These are phyloP conservation scores for Lepus townsendii DNA, from an alignment of 2,797 vertebrate genomes.

Conservation along the genomic window DNA sequence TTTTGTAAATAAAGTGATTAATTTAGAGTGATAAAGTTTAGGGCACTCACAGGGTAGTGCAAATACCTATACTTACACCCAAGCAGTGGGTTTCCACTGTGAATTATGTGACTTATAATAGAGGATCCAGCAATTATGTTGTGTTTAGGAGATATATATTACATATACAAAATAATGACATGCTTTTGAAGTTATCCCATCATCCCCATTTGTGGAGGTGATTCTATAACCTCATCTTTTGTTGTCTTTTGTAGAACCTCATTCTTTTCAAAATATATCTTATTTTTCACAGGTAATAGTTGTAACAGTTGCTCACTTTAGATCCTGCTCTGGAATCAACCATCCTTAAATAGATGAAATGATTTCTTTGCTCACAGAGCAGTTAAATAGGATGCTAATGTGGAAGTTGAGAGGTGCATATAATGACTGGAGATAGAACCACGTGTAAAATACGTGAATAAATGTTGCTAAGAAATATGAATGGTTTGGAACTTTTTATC, in stretches of 20 bases:
- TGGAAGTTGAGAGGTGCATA: neutral
- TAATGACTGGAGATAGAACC: neutral
- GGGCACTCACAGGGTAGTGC: neutral
- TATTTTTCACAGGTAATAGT: neutral
- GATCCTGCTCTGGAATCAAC: neutral
- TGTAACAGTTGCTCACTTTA: neutral
- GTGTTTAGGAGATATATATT: neutral
- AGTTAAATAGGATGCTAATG: neutral
- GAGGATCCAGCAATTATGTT: rapidly evolving
- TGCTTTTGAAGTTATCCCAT: neutral
- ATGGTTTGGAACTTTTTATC: neutral
- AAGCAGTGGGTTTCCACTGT: neutral
- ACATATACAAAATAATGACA: neutral
- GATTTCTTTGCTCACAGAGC: neutral
- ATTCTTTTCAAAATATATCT: neutral
- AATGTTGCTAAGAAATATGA: neutral
- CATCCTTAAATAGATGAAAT: neutral
- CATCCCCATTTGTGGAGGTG: neutral
- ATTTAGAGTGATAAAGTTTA: neutral
- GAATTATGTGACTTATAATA: neutral
- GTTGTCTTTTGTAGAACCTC: neutral
- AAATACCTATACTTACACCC: neutral
- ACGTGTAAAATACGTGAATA: neutral
- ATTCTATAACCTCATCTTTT: neutral
- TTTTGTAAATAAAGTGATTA: neutral